phyloP scores from a whole-genome alignment of 2,113 vertebrate genomes.

The Lamprologus speciosus region DNA sequence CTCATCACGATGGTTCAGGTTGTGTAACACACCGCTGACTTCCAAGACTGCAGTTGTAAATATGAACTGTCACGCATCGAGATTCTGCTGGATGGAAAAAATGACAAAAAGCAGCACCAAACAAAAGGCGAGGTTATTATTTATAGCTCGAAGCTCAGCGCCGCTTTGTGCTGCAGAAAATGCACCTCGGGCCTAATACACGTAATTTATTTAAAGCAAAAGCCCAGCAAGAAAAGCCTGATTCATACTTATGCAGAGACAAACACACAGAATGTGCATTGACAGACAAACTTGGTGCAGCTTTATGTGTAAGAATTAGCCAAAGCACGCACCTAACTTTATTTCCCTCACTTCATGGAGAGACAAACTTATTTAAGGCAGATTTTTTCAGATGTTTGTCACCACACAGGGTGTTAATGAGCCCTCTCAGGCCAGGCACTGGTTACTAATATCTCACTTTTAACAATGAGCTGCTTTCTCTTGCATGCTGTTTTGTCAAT shows the following conservation, averaged over 20 bases:
- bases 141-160: not conserved
- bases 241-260: not conserved
- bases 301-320: not conserved
- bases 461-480: not conserved
- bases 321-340: not conserved
- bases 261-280: not conserved
- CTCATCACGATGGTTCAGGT: not conserved
- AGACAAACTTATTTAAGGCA: not conserved
- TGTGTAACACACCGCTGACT: not conserved
- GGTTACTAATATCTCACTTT: not conserved
- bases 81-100: not conserved
- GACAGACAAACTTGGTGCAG: not conserved
- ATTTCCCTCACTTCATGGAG: not conserved
- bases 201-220: not conserved
- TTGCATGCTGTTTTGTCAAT: not conserved
- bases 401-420: not conserved
- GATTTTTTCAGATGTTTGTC: not conserved
- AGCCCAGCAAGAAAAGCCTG: not conserved
- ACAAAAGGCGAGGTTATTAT: not conserved
- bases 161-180: not conserved
- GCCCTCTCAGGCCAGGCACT: not conserved
- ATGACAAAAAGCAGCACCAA: not conserved
- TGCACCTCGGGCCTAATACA: not conserved
- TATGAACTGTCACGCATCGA: not conserved
- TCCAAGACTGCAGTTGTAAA: not conserved